Percentiles rank a stretch among this genome's conserved stretches.
phyloP scores from a whole-genome alignment of 2,113 vertebrate genomes.

The Ictalurus punctatus region DNA sequence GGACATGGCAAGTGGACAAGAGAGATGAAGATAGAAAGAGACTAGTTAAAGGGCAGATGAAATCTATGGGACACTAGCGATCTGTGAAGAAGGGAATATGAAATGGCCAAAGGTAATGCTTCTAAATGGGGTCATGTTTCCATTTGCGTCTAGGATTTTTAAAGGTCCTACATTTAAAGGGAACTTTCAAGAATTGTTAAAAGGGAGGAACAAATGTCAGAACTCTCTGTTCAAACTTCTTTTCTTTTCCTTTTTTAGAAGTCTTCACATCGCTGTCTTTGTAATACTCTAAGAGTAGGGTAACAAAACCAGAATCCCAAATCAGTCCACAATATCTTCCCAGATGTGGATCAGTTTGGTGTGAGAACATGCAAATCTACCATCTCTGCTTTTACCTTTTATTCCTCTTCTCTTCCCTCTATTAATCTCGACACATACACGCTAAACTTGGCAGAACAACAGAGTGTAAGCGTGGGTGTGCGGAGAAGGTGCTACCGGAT shows the following conservation, averaged over 20 bases:
- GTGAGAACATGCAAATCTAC: slow-evolving; percentile 12
- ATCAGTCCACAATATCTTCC: neutral
- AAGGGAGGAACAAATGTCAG: neutral
- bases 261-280: neutral
- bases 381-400: slow-evolving; percentile 27
- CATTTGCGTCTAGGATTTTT: slow-evolving; percentile 67
- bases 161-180: slow-evolving; percentile 62
- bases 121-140: slow-evolving; percentile 63
- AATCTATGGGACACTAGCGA: slow-evolving; percentile 70
- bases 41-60: neutral
- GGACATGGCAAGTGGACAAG: neutral
- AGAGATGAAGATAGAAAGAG: neutral
- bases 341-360: slow-evolving; percentile 30
- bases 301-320: neutral
- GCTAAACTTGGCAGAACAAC: slow-evolving; percentile 38
- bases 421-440: slow-evolving; percentile 32
- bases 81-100: slow-evolving; percentile 68
- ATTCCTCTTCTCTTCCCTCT: neutral
- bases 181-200: slow-evolving; percentile 35
- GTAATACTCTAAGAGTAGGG: neutral
- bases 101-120: slow-evolving; percentile 74
- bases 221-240: neutral
- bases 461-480: slow-evolving; percentile 46
- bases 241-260: neutral
- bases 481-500: slow-evolving; percentile 49